Base-by-base conservation (phyloP, 2,113 vertebrate species). In the Gnathonemus echidnorhynchus region DNA sequence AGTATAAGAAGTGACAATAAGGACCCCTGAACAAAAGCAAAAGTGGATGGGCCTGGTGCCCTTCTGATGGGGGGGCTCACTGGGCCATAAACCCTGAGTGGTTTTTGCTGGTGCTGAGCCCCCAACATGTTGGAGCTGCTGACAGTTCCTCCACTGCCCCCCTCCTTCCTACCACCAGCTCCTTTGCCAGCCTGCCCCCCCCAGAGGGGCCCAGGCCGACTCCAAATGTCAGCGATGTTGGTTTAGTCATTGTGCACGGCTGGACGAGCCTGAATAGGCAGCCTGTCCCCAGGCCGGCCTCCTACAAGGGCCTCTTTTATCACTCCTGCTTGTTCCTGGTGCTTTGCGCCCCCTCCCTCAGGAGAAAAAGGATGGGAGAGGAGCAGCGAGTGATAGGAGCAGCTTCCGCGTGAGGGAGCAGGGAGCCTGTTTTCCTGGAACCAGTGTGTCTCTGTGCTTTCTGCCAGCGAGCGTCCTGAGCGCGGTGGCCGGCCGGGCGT, bases 191-290 rank as follows among this genome's bases (percentile, higher is more conserved):
- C 88, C 24, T 48, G 31, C 58, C 21, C 35, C 53, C 88, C 6
- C 6, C 80, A 92, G 93, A 93, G 94, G 95, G 95, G 95, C 94
- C 94, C 90, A 88, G 19, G 91, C 94, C 94, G 94, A 94, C 94
- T 96, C 95, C 93, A 95, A 96, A 96, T 96, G 96, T 96, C 96
- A 96, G 91, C 92, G 94, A 96, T 96, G 95, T 96, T 96, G 95
- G 96, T 96, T 96, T 96, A 96, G 95, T 95, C 94, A 96, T 96
- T 96, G 96, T 96, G 95, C 94, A 96, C 92, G 96, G 95, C 95
- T 96, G 95, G 95, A 94, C 93, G 94, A 94, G 91, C 94, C 95
- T 96, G 95, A 96, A 96, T 95, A 95, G 95, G 86, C 93, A 93
- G 94, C 95, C 96, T 96, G 96, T 96, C 95, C 94, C 93, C 91